Base-by-base conservation (phyloP, 2,113 vertebrate species). In the Cheilinus undulatus region DNA sequence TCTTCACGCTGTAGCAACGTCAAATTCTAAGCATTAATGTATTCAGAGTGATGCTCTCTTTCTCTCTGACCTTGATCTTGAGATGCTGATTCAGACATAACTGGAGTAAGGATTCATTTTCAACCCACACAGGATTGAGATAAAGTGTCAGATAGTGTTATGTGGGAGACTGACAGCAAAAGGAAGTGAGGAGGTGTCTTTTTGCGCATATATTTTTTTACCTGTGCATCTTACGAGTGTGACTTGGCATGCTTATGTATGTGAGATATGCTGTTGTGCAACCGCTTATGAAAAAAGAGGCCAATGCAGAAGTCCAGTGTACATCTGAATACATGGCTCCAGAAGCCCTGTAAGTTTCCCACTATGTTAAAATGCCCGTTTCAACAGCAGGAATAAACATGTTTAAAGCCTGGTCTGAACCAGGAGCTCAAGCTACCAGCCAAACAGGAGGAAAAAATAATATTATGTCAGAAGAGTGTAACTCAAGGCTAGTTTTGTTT, bases 61-160 rank as follows among this genome's bases (percentile, higher is more conserved):
- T 73, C 38, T 65, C 17, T 7, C 19, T 82, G 77, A 82, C 85
- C 82, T 85, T 79, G 38, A 65, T 8, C 42, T 7, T 9, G 11
- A 74, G 53, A 5, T 67, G 78, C 83, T 84, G 78, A 80, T 63
- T 82, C 75, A 75, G 50, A 66, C 20, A 43, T 68, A 64, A 58
- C 52, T 46, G 19, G 5, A 53, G 40, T 28, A 42, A 62, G 71
- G 52, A 73, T 53, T 76, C 19, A 4, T 66, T 76, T 80, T 66
- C 67, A 63, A 24, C 45, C 32, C 24, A 4, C 10, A 23, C 5
- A 58, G 5, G 30, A 27, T 7, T 2, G 1, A 53, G 45, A 48
- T 2, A 22, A 34, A 59, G 38, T 17, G 5, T 26, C 46, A 43
- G 8, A 59, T 5, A 7, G 19, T n/a, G 20, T 4, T n/a, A 12